Conservation (phyloP, 2,113 vertebrate species). For the Asarcornis scutulata region DNA sequence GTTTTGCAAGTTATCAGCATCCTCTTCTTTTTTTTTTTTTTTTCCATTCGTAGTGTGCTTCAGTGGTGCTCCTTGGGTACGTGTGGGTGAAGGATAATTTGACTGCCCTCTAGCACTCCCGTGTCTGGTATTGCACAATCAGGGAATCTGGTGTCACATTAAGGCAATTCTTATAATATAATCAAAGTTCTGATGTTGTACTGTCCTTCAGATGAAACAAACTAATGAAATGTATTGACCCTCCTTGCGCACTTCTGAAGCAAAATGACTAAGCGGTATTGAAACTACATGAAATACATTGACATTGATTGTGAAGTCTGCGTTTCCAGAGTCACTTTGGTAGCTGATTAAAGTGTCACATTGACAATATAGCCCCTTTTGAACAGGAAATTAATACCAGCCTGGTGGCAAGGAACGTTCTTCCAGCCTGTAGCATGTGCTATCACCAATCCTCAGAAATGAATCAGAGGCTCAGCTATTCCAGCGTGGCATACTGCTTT, state of each 20-base stretch:
- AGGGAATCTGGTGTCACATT: constrained; percentile 74
- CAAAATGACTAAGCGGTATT: constrained; percentile 71
- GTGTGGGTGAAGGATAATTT: constrained; percentile 69
- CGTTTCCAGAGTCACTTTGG: constrained; percentile 73
- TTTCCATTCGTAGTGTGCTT: background rate
- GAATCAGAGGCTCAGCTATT: constrained; percentile 12
- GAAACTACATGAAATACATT: constrained; percentile 74
- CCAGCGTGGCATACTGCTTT: background rate
- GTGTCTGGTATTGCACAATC: constrained; percentile 65
- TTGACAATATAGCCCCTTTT: constrained; percentile 77
- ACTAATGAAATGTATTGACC: constrained; percentile 83
- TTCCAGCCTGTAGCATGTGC: constrained; percentile 37
- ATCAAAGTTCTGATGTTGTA: constrained; percentile 76
- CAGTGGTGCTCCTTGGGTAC: background rate
- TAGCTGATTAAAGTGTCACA: constrained; percentile 82
- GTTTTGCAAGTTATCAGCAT: constrained; percentile 10
- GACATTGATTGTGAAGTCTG: constrained; percentile 79
- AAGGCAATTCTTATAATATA: constrained; percentile 76
- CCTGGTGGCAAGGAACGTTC: constrained; percentile 68
- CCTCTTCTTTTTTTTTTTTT: background rate
- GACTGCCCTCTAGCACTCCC: constrained; percentile 66
- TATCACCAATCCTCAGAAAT: constrained; percentile 55
- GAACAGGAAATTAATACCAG: constrained; percentile 82
- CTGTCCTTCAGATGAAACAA: constrained; percentile 80
- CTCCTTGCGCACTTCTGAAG: constrained; percentile 72